Percentiles rank a stretch among this genome's conserved stretches.
Conservation (phyloP, 2,888 invertebrate species). For the Chrysolina haemoptera region DNA sequence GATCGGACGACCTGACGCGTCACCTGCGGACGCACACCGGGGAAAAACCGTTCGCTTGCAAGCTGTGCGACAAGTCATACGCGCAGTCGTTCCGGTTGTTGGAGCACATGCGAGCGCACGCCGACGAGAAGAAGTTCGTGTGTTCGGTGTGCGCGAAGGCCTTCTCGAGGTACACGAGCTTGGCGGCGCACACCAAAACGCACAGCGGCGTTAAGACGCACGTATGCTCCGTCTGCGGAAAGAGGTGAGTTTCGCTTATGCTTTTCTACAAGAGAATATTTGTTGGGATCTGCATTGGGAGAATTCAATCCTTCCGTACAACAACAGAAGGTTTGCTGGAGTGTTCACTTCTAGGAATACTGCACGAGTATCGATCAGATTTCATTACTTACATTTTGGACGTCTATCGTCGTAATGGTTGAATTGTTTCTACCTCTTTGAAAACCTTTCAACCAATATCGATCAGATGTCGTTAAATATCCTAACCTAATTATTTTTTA, state of each 20-base stretch:
- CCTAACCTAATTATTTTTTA: constrained; percentile 49
- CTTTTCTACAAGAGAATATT: no score
- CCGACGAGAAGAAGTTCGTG: constrained; percentile 66
- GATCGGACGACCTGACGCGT: constrained; percentile 67
- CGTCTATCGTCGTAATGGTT: no score
- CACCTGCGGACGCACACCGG: constrained; percentile 68
- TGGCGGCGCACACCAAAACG: constrained; percentile 67
- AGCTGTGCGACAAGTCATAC: constrained; percentile 66
- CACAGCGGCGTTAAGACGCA: constrained; percentile 67
- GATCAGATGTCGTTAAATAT: not conserved
- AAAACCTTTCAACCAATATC: no score
- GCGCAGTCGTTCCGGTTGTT: constrained; percentile 64
- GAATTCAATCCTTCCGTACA: no score
- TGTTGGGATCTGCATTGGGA: no score
- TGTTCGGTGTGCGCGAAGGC: constrained; percentile 68
- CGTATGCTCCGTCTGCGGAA: constrained; percentile 67
- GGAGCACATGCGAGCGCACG: constrained; percentile 68
- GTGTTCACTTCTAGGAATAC: no score
- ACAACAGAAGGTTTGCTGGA: no score
- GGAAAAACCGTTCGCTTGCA: constrained; percentile 68
- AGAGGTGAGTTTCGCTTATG: constrained; percentile 59
- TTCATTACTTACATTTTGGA: no score
- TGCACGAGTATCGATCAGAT: no score
- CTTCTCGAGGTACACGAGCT: constrained; percentile 66
- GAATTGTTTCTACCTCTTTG: no score